A percentile compares a stretch with the other conserved stretches of the same genome.
These are phyloP conservation scores for Aleiodes leptofemur DNA, from an alignment of 2,888 invertebrate genomes.

Conservation along the genomic window DNA sequence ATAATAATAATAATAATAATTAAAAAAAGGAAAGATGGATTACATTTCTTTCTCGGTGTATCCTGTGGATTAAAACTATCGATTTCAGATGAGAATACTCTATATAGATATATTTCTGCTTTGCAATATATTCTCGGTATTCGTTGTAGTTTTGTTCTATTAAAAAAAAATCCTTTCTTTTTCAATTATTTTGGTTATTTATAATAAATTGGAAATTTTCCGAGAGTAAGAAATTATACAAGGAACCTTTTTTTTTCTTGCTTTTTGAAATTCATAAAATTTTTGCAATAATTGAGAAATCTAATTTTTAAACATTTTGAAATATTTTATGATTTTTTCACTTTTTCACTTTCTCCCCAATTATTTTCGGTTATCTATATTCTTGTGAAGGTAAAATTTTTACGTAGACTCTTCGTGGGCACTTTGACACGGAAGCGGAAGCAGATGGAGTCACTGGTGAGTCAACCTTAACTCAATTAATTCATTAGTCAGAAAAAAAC, in stretches of 20 bases:
- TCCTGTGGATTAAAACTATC: slow-evolving; percentile 46
- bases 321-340: not conserved
- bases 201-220: too few species aligned
- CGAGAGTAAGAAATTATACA: not conserved
- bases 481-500: slow-evolving; percentile 20
- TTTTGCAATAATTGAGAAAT: too few species aligned
- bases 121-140: not conserved
- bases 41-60: slow-evolving; percentile 34
- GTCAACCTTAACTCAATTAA: slow-evolving; percentile 20
- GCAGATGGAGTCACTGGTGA: slow-evolving; percentile 13
- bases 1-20: slow-evolving; percentile 23
- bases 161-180: not conserved
- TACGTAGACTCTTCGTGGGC: not conserved
- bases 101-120: slow-evolving; percentile 8
- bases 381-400: not conserved
- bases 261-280: not conserved
- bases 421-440: slow-evolving; percentile 17
- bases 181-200: too few species aligned
- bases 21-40: slow-evolving; percentile 34
- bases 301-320: too few species aligned
- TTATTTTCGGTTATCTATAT: not conserved
- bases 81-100: slow-evolving; percentile 38
- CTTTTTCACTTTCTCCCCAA: not conserved
- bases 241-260: not conserved
- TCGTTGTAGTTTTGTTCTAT: not conserved